Evolutionary conservation across 2,888 invertebrate species (phyloP), one percentile per base, ranked within the genome.

Genomic region (Drosophila niveifrons): DNA sequence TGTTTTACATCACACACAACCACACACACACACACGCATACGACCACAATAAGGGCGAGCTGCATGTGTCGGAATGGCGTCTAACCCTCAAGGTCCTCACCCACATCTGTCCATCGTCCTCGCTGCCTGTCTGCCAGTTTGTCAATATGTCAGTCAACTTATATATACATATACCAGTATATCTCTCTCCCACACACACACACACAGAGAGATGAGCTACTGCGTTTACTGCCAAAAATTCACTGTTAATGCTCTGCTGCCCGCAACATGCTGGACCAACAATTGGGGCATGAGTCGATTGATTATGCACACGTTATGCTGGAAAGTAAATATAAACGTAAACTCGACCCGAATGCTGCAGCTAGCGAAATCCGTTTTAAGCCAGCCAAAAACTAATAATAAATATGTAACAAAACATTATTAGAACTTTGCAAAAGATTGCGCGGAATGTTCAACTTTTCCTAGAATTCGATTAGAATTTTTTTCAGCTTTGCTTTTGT

Each of bases 1-100:
- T 86, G 90, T 77, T 86, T 86, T 82, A 88, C 88, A 78, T 31
- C 69, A 72, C 69, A 58, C 39, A 36, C 46, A 43, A 52, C 43
- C 58, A 69, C 57, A 53, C 64, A 57, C 66, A 53, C 63, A 66
- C 53, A 59, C 15, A 18, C 17, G 2, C 23, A 23, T 6, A 23
- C 17, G 13, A 52, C 69, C 70, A 56, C 63, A 74, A 67, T 56
- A 66, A 66, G 63, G 72, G 31, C 58, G 52, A 66, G 61, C 62
- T 67, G 65, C 77, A 71, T 67, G 62, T 66, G 68, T 53, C 65
- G 61, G 71, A 44, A 68, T 71, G 68, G 58, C 79, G 43, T 70
- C 65, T 61, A 63, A 57, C 28, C 47, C 59, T 58, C 63, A 64
- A 62, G 43, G 56, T 48, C 28, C 31, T 11, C 55, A 18, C 57